Conservation (phyloP, 1,140 invertebrate genomes). For the Nephotettix cincticeps region DNA sequence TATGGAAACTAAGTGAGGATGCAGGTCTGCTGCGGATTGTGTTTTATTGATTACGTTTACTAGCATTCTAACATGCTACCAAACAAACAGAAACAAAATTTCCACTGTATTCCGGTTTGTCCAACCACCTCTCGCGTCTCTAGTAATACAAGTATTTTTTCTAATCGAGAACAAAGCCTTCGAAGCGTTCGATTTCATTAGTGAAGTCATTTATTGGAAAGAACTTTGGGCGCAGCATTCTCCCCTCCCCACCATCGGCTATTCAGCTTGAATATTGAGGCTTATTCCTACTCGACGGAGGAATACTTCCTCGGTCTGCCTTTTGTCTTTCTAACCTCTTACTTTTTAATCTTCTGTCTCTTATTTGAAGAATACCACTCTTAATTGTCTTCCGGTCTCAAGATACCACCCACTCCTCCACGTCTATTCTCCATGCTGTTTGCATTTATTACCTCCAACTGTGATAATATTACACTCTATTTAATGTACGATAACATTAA, state of each 20-base stretch:
- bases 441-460: no score
- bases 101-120: no score
- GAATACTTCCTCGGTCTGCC: not conserved
- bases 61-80: no score
- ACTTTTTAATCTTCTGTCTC: conserved; percentile 22
- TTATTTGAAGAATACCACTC: conserved; percentile 18
- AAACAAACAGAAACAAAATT: no score
- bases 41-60: no score
- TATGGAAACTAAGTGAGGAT: no score
- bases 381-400: conserved; percentile 10
- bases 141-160: no score
- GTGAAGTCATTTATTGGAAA: conserved; percentile 15
- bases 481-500: no score
- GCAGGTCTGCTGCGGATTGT: no score
- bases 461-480: no score
- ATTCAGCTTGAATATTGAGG: conserved; percentile 13
- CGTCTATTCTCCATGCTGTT: no score
- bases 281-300: conserved; percentile 7
- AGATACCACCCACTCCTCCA: not conserved
- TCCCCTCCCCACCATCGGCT: not conserved
- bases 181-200: conserved; percentile 16
- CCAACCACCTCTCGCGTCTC: no score
- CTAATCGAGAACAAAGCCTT: conserved; percentile 15
- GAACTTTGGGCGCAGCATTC: conserved; percentile 7
- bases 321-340: conserved; percentile 21